Evolutionary conservation across 2,797 vertebrate species (phyloP), one percentile per base, ranked within the genome.

Genomic region (Pteronotus mesoamericanus): DNA sequence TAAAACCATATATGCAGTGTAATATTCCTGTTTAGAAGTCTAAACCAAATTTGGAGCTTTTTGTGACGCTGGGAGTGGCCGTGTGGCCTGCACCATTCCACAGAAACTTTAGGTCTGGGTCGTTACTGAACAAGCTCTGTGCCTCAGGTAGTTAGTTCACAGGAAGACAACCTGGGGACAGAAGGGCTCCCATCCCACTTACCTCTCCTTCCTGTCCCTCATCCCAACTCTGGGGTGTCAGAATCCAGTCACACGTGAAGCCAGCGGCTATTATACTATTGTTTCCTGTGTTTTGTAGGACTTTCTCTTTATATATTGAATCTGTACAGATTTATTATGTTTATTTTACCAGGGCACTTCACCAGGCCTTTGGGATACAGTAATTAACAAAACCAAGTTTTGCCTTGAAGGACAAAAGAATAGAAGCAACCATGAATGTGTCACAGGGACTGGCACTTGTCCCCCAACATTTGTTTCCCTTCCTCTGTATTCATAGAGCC

Each of bases 261-360:
- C 61, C 42, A 80, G 46, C 18, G 57, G 59, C 26, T 48, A 0
- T 34, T 64, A 19, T 51, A 0, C 44, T 32, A 59, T 79, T 51
- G 15, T 66, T 51, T 29, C 21, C 71, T 92, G 4, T 64, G 14
- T 79, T 96, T 89, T 85, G 53, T 68, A 48, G 72, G 6, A 14
- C 64, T 39, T 91, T 22, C 64, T 61, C 29, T 37, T 26, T 55
- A 11, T 34, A 59, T 79, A 48, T 44, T 39, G 34, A 59, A 44
- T 37, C 1, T 19, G 3, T 80, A 39, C 7, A 74, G 44, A 11
- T 61, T 74, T 59, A 24, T 57, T 34, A 9, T 55, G 7, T 61
- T 66, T 82, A 16, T 42, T 94, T 79, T 16, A 72, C 19, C 26
- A 51, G 19, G 32, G 24, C 11, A 34, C 5, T 51, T 84, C 14